Conservation (phyloP, 2,888 invertebrate species). For the Drosophila neotestacea region DNA sequence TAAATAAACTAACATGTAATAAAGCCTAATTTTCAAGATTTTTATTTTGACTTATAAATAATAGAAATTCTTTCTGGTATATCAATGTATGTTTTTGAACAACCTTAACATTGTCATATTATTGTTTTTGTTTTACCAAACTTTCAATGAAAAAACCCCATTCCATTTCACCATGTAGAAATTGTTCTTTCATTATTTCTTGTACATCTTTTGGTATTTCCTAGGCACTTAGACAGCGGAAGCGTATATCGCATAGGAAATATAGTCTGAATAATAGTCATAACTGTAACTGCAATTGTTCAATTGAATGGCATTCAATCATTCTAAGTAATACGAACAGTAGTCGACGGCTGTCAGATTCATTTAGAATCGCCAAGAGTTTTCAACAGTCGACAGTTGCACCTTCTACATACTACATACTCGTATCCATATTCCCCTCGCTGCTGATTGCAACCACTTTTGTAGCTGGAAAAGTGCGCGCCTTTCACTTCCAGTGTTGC, state of each 20-base stretch:
- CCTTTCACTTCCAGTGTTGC: slow-evolving; percentile 62
- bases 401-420: background rate
- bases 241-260: background rate
- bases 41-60: too few relatives aligned
- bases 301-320: slow-evolving; percentile 18
- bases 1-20: too few relatives aligned
- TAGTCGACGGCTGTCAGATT: slow-evolving; percentile 13
- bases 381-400: slow-evolving; percentile 1
- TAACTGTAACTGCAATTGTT: slow-evolving; percentile 25
- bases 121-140: too few relatives aligned
- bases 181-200: background rate
- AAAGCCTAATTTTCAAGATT: too few relatives aligned
- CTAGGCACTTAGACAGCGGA: background rate
- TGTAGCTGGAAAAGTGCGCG: slow-evolving; percentile 34
- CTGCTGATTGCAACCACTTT: background rate
- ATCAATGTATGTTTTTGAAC: too few relatives aligned
- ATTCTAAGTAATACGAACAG: slow-evolving; percentile 3
- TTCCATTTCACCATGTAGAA: background rate
- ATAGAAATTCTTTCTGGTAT: too few relatives aligned
- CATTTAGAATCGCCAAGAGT: slow-evolving; percentile 38
- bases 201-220: background rate
- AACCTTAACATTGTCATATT: too few relatives aligned
- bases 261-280: background rate
- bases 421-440: background rate
- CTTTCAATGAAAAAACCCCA: too few relatives aligned